phyloP scores from a whole-genome alignment of 1,140 invertebrate species.

The Apocrypta bakeri region DNA sequence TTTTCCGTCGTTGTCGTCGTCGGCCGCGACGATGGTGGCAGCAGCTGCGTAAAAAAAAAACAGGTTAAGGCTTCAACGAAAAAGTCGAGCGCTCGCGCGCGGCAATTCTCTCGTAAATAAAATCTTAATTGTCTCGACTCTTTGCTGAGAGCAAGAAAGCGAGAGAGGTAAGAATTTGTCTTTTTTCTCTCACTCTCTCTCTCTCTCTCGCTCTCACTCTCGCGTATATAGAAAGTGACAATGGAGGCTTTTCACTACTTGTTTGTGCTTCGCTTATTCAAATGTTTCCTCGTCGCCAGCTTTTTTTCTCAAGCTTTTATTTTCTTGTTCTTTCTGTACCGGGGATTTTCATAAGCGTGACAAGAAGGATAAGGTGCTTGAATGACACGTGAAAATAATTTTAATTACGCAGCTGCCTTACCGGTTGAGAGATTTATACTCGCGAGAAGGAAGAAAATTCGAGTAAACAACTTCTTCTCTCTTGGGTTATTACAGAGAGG shows the following conservation, averaged over 20 bases:
- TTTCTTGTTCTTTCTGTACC: not conserved
- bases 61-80: slow-evolving; percentile 14
- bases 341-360: not conserved
- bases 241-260: not conserved
- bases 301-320: not conserved
- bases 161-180: not conserved
- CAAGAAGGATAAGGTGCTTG: not conserved
- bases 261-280: slow-evolving; percentile 13
- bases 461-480: not conserved
- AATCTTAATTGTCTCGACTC: slow-evolving; percentile 37
- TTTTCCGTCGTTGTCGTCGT: not conserved
- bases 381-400: slow-evolving; percentile 17
- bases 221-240: slow-evolving; percentile 21
- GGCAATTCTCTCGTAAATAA: slow-evolving; percentile 44
- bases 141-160: not conserved
- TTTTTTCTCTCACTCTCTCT: not conserved
- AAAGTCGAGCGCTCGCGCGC: slow-evolving; percentile 26
- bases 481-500: not conserved
- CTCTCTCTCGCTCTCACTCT: not conserved
- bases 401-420: not conserved
- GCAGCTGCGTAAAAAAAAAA: not conserved
- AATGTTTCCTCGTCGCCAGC: not conserved
- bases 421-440: not conserved
- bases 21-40: not conserved
- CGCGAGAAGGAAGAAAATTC: not conserved